Evolutionary conservation across 2,888 invertebrate genomes (phyloP).

Genomic region (Sinotaia quadrata): DNA sequence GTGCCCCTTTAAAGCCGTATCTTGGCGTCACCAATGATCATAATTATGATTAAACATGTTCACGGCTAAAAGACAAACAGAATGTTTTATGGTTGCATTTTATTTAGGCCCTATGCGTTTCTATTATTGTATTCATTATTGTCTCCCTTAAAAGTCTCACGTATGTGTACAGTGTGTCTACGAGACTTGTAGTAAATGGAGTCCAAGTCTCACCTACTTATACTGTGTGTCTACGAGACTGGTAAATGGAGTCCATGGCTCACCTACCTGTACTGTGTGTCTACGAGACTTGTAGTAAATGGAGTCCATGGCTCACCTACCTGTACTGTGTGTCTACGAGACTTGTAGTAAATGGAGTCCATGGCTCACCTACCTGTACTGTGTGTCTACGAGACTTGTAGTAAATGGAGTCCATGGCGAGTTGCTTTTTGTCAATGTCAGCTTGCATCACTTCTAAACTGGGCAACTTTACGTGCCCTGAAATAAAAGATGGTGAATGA

Average conservation of each 20-base stretch:
- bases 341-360: constrained; percentile 48
- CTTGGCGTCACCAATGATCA: neutral
- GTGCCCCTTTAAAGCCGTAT: neutral
- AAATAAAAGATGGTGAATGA: too few species aligned
- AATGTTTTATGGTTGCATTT: too few species aligned
- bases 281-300: too few species aligned
- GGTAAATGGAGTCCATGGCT: too few species aligned
- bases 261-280: too few species aligned
- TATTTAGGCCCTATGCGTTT: too few species aligned
- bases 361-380: constrained; percentile 58
- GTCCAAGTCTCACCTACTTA: too few species aligned
- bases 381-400: constrained; percentile 59
- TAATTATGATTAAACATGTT: neutral
- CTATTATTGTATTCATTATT: too few species aligned
- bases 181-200: constrained; percentile 53
- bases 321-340: constrained; percentile 63
- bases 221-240: too few species aligned
- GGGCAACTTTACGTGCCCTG: constrained; percentile 50
- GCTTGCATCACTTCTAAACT: constrained; percentile 46
- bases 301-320: too few species aligned
- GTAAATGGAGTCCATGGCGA: constrained; percentile 50
- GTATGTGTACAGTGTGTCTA: constrained; percentile 62
- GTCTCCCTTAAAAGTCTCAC: too few species aligned
- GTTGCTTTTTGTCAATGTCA: constrained; percentile 50
- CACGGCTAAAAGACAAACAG: too few species aligned